These are phyloP conservation scores for Eulithis testata DNA, from an alignment of 2,888 invertebrate species.

Conservation along the genomic window DNA sequence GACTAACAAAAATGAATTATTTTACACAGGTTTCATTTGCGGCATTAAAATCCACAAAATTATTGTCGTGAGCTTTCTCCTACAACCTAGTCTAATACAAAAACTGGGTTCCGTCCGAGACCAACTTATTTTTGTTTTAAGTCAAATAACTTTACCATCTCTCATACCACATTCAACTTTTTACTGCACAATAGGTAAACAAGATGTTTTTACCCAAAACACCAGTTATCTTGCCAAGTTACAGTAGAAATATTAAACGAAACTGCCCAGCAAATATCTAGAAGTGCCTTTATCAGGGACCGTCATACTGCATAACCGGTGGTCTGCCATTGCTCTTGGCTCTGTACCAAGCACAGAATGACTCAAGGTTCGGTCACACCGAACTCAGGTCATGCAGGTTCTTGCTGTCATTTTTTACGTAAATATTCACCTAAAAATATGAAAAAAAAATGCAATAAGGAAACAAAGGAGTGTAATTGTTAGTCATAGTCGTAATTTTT, in stretches of 20 bases:
- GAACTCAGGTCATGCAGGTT: neutral
- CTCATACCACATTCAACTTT: neutral
- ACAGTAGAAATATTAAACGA: constrained; percentile 35
- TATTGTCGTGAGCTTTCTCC: no score
- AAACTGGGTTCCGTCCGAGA: no score
- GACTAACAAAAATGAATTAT: neutral
- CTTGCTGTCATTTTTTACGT: no score
- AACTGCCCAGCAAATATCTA: constrained; percentile 38
- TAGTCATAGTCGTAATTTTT: no score
- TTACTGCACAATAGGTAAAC: neutral
- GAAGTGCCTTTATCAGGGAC: constrained; percentile 48
- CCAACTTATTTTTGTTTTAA: no score
- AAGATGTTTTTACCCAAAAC: constrained; percentile 1
- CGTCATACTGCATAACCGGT: constrained; percentile 54
- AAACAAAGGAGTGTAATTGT: no score
- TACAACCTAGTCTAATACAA: no score
- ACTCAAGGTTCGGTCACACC: constrained; percentile 5
- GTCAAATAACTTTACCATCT: no score
- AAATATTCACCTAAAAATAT: no score
- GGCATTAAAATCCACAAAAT: no score
- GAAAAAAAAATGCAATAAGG: no score
- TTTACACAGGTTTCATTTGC: no score
- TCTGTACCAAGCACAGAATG: constrained; percentile 55
- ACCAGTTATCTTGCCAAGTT: constrained; percentile 21
- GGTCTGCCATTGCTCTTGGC: constrained; percentile 60